Percentiles rank a stretch among this genome's conserved stretches.
These are phyloP conservation scores for Eupithecia dodoneata DNA, from an alignment of 2,888 invertebrate genomes.

Conservation along the genomic window DNA sequence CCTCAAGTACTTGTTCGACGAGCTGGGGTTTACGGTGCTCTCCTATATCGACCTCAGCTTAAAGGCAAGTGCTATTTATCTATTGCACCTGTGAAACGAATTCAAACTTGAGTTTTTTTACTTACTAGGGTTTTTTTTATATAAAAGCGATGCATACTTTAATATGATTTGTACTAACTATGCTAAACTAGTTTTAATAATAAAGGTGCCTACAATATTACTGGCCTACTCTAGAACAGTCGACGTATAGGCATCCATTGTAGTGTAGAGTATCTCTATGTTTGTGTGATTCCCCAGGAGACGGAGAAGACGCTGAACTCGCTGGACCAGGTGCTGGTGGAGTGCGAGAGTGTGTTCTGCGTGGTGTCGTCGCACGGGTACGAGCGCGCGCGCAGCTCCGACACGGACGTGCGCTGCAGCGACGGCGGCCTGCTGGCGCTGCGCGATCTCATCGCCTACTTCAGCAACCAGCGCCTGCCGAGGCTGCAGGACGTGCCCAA, in stretches of 20 bases:
- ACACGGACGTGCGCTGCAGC: conserved; percentile 84
- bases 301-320: conserved; percentile 71
- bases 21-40: conserved; percentile 83
- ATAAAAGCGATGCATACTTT: too few species aligned
- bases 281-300: conserved; percentile 50
- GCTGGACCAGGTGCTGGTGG: conserved; percentile 65
- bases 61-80: conserved; percentile 60
- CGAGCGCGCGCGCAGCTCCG: conserved; percentile 67
- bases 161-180: too few species aligned
- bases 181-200: too few species aligned
- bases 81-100: neutral
- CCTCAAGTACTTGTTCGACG: conserved; percentile 83
- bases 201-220: too few species aligned
- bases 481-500: conserved; percentile 86
- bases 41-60: conserved; percentile 71
- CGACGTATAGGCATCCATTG: too few species aligned
- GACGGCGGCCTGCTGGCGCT: conserved; percentile 82
- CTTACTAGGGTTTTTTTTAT: too few species aligned
- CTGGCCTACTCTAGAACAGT: too few species aligned
- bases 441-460: conserved; percentile 83
- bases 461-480: conserved; percentile 82
- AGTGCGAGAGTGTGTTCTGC: conserved; percentile 85
- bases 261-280: too few species aligned
- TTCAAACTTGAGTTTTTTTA: neutral
- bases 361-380: conserved; percentile 88